Percentiles rank a stretch among this genome's conserved stretches.
These are phyloP conservation scores for Bothrops jararaca DNA, from an alignment of 2,113 vertebrate species.

Conservation along the genomic window DNA sequence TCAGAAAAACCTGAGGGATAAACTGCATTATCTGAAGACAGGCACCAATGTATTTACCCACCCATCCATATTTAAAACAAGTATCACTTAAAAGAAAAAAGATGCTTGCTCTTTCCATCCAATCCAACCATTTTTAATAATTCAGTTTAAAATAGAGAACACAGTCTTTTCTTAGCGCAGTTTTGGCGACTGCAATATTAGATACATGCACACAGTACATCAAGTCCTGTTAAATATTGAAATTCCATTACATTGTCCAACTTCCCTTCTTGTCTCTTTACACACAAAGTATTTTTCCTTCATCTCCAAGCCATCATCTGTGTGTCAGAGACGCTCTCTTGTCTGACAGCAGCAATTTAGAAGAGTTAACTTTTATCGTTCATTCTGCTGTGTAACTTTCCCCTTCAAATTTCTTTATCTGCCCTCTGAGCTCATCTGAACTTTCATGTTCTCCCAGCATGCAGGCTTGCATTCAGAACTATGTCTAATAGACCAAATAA, in stretches of 20 bases:
- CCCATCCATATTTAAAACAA: background rate
- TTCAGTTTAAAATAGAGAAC: slow-evolving; percentile 41
- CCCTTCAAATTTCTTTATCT: slow-evolving; percentile 76
- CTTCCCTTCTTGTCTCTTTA: slow-evolving; percentile 57
- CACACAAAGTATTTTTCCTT: slow-evolving; percentile 42
- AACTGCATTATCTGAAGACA: background rate
- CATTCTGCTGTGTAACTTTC: slow-evolving; percentile 78
- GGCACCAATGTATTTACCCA: background rate
- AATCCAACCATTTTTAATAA: slow-evolving; percentile 22
- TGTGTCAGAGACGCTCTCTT: slow-evolving; percentile 64
- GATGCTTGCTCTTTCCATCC: background rate
- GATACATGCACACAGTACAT: slow-evolving; percentile 43
- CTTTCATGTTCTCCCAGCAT: slow-evolving; percentile 87
- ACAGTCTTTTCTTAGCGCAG: slow-evolving; percentile 47
- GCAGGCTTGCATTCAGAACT: slow-evolving; percentile 82
- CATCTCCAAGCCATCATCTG: slow-evolving; percentile 55
- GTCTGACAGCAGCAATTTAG: slow-evolving; percentile 73
- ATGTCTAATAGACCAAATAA: slow-evolving; percentile 86
- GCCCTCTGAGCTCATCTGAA: slow-evolving; percentile 86
- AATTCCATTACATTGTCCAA: slow-evolving; percentile 47
- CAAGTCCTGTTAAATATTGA: slow-evolving; percentile 44
- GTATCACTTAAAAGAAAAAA: background rate
- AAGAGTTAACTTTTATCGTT: slow-evolving; percentile 80
- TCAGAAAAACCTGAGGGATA: slow-evolving; percentile 17
- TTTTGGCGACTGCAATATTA: slow-evolving; percentile 37